phyloP scores from a whole-genome alignment of 2,888 invertebrate species.

The Diarsia brunnea region DNA sequence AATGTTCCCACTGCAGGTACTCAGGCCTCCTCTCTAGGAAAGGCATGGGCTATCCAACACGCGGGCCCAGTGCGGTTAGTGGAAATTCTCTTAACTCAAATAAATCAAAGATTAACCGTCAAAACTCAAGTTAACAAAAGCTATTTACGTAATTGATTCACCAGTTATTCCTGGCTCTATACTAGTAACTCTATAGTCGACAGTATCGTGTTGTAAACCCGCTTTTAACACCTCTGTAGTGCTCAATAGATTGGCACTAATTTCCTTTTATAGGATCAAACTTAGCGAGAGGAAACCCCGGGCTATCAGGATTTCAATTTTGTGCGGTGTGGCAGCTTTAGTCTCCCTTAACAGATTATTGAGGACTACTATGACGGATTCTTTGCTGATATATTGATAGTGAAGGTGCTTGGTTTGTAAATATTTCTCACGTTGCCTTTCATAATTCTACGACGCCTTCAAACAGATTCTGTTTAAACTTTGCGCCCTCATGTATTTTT shows the following conservation, averaged over 20 bases:
- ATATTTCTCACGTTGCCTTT: neutral
- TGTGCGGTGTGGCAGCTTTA: conserved; percentile 27
- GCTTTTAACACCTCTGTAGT: conserved; percentile 45
- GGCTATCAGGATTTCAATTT: conserved; percentile 52
- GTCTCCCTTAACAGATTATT: conserved; percentile 30
- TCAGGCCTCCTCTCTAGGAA: too few relatives aligned
- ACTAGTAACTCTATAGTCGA: neutral
- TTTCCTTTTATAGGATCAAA: conserved; percentile 62
- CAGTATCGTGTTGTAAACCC: conserved; percentile 22
- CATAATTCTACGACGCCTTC: too few relatives aligned
- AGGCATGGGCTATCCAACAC: too few relatives aligned
- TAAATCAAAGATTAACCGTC: neutral
- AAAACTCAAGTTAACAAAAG: neutral
- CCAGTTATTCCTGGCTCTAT: neutral
- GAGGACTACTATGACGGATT: neutral
- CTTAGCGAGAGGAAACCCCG: conserved; percentile 33
- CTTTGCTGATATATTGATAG: neutral
- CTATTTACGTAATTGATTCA: neutral
- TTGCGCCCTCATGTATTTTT: too few relatives aligned
- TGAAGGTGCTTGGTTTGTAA: neutral
- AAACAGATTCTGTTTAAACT: too few relatives aligned
- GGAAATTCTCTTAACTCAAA: neutral
- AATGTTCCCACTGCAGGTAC: too few relatives aligned
- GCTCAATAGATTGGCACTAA: conserved; percentile 62
- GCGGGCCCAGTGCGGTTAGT: too few relatives aligned